Conservation (phyloP, 35 echinoderm and acorn worm species). For the Hemicentrotus pulcherrimus region DNA sequence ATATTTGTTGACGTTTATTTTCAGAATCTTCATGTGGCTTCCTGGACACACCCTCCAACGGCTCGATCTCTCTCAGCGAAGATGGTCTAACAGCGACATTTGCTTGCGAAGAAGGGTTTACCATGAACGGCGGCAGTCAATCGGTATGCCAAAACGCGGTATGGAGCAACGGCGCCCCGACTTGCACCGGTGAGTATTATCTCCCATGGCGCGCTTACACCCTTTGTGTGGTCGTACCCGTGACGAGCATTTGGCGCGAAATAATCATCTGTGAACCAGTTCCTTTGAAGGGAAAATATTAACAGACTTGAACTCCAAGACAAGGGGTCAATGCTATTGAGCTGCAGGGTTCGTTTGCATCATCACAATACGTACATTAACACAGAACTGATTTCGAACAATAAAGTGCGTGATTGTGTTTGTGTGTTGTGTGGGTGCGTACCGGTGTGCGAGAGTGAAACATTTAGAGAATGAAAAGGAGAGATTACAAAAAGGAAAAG, state of each 20-base stretch:
- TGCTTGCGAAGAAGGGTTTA: neutral
- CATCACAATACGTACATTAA: too few species aligned
- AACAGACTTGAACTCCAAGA: too few species aligned
- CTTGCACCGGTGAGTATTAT: constrained; percentile 14
- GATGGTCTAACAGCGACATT: neutral
- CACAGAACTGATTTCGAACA: too few species aligned
- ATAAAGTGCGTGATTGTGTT: too few species aligned
- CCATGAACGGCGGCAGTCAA: neutral
- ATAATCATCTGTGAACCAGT: neutral
- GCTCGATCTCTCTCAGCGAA: neutral
- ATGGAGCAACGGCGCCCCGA: neutral
- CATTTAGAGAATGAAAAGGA: too few species aligned
- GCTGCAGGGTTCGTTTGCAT: too few species aligned
- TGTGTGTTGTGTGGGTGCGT: neutral
- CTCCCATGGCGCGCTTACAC: neutral
- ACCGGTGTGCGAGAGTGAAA: neutral
- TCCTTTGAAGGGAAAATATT: neutral
- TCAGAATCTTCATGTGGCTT: neutral
- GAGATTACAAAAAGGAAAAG: too few species aligned
- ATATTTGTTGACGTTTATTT: neutral
- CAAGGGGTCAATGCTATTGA: too few species aligned
- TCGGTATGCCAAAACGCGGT: neutral
- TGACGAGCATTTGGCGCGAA: too few species aligned
- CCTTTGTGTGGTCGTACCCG: too few species aligned
- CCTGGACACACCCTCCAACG: neutral